Evolutionary conservation across 2,797 vertebrate genomes (phyloP).

Genomic region (Pyrocephalus nanus): DNA sequence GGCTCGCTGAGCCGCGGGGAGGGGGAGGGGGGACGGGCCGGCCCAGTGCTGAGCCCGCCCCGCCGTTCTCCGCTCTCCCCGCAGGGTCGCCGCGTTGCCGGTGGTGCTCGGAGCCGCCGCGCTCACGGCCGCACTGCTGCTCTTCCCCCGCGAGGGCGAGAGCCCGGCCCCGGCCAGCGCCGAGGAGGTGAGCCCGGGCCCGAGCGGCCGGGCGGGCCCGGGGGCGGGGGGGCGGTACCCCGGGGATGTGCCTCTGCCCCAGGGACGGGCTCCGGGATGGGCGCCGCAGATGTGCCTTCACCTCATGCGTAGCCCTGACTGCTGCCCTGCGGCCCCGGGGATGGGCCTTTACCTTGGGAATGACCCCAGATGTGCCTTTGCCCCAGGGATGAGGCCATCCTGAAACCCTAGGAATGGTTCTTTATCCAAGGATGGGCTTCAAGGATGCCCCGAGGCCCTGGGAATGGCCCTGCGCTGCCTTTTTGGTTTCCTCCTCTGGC

Average conservation of each 20-base stretch:
- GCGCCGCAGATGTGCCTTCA: neutral
- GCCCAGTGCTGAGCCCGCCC: neutral
- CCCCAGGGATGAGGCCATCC: no score
- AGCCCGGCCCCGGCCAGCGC: neutral
- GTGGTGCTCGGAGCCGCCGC: neutral
- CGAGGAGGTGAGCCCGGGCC: neutral
- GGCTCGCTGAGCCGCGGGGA: neutral
- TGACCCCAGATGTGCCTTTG: neutral
- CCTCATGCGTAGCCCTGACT: accelerated
- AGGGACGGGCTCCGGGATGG: no score
- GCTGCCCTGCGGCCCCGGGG: accelerated
- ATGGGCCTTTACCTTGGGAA: no score
- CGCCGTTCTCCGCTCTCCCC: neutral
- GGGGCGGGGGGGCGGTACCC: no score
- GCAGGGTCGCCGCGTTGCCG: neutral
- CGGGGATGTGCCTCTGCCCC: no score
- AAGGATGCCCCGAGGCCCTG: accelerated
- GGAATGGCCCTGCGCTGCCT: neutral
- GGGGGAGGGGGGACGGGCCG: neutral
- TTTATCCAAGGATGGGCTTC: accelerated
- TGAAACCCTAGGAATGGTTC: accelerated
- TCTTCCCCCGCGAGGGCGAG: slow-evolving; percentile 20
- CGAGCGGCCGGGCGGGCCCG: no score
- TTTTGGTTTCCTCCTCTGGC: accelerated
- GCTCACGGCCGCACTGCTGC: slow-evolving; percentile 36